These are phyloP conservation scores for Boulengeromyrus knoepffleri DNA, from an alignment of 2,113 vertebrate genomes.

Conservation along the genomic window DNA sequence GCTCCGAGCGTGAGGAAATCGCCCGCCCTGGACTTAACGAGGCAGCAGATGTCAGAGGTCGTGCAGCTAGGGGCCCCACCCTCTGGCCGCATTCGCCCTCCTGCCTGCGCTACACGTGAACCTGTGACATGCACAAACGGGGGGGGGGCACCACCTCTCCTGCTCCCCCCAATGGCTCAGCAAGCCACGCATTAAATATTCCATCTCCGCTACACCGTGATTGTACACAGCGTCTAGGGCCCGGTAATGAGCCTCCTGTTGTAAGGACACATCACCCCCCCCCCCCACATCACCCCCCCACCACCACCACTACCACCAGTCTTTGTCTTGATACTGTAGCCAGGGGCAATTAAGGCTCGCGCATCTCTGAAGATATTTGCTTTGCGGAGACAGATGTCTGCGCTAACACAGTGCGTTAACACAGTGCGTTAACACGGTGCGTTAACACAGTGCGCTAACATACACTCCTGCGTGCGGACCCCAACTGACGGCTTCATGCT, in stretches of 20 bases:
- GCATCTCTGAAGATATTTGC: not conserved
- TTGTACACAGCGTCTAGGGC: not conserved
- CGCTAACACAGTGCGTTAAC: not conserved
- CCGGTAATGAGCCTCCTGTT: not conserved
- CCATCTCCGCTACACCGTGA: conserved; percentile 9
- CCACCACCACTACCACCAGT: not conserved
- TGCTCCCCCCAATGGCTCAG: not conserved
- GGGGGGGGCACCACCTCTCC: not conserved
- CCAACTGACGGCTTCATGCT: not conserved
- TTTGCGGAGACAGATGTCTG: not conserved
- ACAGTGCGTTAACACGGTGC: not conserved
- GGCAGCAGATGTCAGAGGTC: conserved; percentile 3
- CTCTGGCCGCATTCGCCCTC: not conserved
- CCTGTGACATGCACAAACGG: not conserved
- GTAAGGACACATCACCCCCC: not conserved
- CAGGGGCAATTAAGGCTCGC: not conserved
- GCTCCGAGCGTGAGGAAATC: not conserved
- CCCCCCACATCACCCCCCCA: too few relatives aligned
- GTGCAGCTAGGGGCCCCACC: not conserved
- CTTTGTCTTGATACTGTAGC: not conserved
- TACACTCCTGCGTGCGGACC: not conserved
- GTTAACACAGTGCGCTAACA: not conserved
- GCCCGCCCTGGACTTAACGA: not conserved
- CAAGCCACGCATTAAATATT: not conserved
- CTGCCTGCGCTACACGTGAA: not conserved